A percentile compares a stretch with the other conserved stretches of the same genome.
These are phyloP conservation scores for Aspidiotus rigidus DNA, from an alignment of 2,888 invertebrate species.

Conservation along the genomic window DNA sequence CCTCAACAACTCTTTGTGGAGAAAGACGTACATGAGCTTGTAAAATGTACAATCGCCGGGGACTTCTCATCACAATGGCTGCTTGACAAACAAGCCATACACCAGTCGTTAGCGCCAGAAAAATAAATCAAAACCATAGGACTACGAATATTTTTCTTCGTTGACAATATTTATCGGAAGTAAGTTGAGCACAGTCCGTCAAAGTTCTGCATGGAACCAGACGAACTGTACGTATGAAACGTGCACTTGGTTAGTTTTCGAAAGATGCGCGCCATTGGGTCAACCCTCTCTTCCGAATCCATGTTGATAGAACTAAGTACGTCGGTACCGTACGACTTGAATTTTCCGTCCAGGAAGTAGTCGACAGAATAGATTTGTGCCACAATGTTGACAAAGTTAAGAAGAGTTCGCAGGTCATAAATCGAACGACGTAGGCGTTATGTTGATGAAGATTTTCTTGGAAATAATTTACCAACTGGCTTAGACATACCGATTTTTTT, in stretches of 20 bases:
- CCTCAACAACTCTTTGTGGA: too few species aligned
- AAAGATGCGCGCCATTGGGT: conserved; percentile 75
- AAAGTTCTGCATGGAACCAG: conserved; percentile 75
- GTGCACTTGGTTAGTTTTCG: conserved; percentile 86
- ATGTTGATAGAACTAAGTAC: conserved; percentile 65
- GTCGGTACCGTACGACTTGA: conserved; percentile 59
- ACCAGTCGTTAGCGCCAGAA: too few species aligned
- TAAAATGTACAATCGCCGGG: too few species aligned
- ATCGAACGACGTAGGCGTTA: conserved; percentile 64
- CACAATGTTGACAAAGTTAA: conserved; percentile 68
- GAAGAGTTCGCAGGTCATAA: conserved; percentile 65
- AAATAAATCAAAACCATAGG: too few species aligned
- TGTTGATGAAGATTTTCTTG: conserved; percentile 65
- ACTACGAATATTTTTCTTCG: too few species aligned
- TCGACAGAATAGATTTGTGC: conserved; percentile 69
- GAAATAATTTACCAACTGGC: too few species aligned
- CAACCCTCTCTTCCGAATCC: conserved; percentile 67
- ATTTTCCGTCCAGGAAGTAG: conserved; percentile 65
- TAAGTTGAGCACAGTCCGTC: too few species aligned
- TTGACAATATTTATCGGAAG: too few species aligned
- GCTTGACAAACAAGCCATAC: too few species aligned
- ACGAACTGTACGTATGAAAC: conserved; percentile 80
- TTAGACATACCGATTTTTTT: too few species aligned
- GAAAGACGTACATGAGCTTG: too few species aligned
- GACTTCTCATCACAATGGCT: too few species aligned